These are phyloP conservation scores for Pseudococcus viburni DNA, from an alignment of 2,888 invertebrate genomes.

Conservation along the genomic window DNA sequence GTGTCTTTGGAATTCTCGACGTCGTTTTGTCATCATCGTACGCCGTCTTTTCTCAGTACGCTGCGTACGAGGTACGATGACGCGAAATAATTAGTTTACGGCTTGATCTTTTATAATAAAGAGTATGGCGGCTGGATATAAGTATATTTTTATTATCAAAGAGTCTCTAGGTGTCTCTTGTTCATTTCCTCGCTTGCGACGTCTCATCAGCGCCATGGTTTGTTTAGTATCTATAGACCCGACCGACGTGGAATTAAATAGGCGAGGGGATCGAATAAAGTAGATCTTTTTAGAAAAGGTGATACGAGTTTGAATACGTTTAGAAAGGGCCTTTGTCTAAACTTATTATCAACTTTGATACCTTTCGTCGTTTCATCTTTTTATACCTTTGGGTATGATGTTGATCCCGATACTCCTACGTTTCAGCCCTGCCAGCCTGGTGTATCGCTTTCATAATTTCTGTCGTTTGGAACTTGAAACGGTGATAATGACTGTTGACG, in stretches of 20 bases:
- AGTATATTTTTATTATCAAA: not conserved
- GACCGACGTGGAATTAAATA: not conserved
- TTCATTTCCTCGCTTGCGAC: not conserved
- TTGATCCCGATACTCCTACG: not conserved
- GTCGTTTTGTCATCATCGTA: not conserved
- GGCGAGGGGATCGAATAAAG: constrained; percentile 6
- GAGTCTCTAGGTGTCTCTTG: not conserved
- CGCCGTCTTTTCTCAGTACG: not conserved
- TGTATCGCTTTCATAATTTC: not conserved
- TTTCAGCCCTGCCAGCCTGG: not conserved
- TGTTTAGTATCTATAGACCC: not conserved
- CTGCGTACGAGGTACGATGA: not conserved
- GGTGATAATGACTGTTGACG: no score
- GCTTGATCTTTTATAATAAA: constrained; percentile 5
- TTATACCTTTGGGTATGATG: not conserved
- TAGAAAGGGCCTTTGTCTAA: not conserved
- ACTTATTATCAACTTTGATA: constrained; percentile 30
- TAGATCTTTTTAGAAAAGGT: not conserved
- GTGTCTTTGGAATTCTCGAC: constrained; percentile 28
- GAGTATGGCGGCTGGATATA: not conserved
- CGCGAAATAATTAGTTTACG: constrained; percentile 39
- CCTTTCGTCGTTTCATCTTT: not conserved
- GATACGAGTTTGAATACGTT: constrained; percentile 9
- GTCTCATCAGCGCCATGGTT: not conserved
- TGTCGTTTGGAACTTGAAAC: no score